Evolutionary conservation across 1,140 invertebrate species (phyloP).

Genomic region (Popillia japonica): DNA sequence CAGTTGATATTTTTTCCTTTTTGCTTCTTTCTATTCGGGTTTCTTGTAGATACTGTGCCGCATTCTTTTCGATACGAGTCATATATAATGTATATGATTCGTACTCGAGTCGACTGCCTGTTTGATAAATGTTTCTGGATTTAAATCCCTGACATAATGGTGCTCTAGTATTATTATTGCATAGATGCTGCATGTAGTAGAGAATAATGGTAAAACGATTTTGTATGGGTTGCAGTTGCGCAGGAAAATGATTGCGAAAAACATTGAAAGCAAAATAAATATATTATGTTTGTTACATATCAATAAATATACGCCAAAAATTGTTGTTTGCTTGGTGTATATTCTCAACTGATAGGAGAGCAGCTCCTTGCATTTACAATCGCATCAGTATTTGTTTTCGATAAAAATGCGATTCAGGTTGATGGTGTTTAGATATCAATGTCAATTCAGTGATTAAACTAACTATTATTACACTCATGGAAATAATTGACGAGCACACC

Average conservation of each 20-base stretch:
- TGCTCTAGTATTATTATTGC: not conserved
- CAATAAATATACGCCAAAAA: no score
- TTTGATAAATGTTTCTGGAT: slow-evolving; percentile 15
- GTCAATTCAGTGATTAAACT: no score
- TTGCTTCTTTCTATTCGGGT: not conserved
- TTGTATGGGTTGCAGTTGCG: not conserved
- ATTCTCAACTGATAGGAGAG: no score
- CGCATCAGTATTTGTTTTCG: no score
- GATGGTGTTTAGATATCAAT: no score
- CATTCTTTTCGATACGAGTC: not conserved
- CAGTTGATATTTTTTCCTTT: not conserved
- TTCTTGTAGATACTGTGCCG: not conserved
- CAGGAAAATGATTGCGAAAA: not conserved
- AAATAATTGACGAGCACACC: no score
- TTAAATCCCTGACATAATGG: not conserved
- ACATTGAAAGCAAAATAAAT: no score
- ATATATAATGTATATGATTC: slow-evolving; percentile 19
- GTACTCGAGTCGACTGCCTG: not conserved
- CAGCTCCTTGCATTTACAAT: no score
- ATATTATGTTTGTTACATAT: no score
- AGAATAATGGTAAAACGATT: not conserved
- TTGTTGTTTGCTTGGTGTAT: no score
- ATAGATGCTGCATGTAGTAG: not conserved
- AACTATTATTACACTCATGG: no score
- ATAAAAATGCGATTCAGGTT: no score